Conservation (phyloP, 2,113 vertebrate genomes). For the Xenus cinereus region DNA sequence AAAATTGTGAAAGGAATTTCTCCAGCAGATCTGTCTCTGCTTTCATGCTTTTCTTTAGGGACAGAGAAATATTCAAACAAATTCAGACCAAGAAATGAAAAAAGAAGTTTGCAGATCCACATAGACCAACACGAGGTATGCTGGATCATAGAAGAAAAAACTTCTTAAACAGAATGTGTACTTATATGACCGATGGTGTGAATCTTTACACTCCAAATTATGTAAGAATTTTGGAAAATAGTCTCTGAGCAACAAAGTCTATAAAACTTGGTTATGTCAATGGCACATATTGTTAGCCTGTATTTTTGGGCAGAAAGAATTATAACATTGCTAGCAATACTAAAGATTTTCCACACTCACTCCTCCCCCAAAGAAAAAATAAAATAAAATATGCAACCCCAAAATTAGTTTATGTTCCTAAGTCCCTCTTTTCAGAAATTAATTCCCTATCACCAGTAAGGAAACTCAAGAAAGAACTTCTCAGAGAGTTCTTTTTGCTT, state of each 20-base stretch:
- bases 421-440: neutral
- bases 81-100: neutral
- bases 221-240: neutral
- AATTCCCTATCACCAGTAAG: neutral
- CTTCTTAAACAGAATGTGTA: neutral
- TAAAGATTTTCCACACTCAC: neutral
- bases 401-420: neutral
- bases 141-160: neutral
- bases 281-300: neutral
- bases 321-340: neutral
- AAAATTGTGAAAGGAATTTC: constrained; percentile 30
- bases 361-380: neutral
- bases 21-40: constrained; percentile 28
- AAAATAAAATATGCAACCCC: neutral
- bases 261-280: neutral
- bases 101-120: neutral
- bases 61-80: constrained; percentile 34
- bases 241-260: neutral
- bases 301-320: neutral
- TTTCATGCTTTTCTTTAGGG: constrained; percentile 15
- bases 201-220: neutral
- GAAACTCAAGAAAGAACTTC: neutral
- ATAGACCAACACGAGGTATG: neutral
- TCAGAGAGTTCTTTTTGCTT: neutral
- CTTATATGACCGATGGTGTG: neutral